Conservation (phyloP, 2,888 invertebrate species). For the Megaustenia siamemsis region DNA sequence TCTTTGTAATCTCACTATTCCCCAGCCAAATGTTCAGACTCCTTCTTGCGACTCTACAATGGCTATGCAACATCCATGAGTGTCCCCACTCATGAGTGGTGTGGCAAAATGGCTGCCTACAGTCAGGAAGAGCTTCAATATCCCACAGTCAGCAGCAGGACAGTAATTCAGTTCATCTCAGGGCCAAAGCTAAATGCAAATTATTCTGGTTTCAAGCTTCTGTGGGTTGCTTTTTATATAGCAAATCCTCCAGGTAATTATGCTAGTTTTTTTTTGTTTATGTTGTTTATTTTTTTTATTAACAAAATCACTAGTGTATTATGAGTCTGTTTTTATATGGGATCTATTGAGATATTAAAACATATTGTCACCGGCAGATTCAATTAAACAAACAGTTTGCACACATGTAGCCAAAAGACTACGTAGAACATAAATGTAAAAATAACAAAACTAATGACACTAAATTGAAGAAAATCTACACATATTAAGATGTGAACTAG, state of each 20-base stretch:
- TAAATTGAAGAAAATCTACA: no score
- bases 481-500: no score
- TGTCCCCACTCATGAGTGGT: conserved; percentile 65
- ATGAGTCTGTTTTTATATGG: no score
- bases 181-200: conserved; percentile 54
- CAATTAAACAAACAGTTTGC: no score
- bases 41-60: conserved; percentile 67
- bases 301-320: no score
- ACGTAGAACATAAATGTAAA: no score
- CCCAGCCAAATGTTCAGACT: conserved; percentile 55
- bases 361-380: no score
- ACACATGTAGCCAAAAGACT: no score
- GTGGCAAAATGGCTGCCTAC: conserved; percentile 63
- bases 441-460: no score
- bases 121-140: conserved; percentile 50
- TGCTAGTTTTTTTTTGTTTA: background rate
- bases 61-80: conserved; percentile 71
- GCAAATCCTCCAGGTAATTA: conserved; percentile 38
- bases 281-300: no score
- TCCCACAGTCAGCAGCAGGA: conserved; percentile 55
- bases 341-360: no score
- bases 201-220: conserved; percentile 66
- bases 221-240: conserved; percentile 72
- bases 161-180: conserved; percentile 65
- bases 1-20: background rate